Conservation (phyloP, 1,140 invertebrate species). For the Caerostris extrusa region DNA sequence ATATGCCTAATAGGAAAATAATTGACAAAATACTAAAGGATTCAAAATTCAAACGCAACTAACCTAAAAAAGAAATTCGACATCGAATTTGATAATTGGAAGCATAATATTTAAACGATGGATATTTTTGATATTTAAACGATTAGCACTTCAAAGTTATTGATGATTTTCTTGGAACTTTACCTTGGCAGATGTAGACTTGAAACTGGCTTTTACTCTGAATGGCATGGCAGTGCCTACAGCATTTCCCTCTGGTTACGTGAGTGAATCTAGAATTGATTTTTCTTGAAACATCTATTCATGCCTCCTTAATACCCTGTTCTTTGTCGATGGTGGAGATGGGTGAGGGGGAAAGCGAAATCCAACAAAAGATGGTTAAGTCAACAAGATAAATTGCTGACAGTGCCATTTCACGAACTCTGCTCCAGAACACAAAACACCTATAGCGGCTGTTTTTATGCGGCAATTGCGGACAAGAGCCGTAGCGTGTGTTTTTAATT, state of each 20-base stretch:
- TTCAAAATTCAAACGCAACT: too few relatives aligned
- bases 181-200: too few relatives aligned
- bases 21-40: too few relatives aligned
- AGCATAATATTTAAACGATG: too few relatives aligned
- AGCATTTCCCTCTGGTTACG: neutral
- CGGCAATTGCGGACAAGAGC: slow-evolving; percentile 23
- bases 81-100: too few relatives aligned
- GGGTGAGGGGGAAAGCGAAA: slow-evolving; percentile 24
- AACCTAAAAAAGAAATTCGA: too few relatives aligned
- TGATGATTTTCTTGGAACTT: too few relatives aligned
- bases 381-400: slow-evolving; percentile 77
- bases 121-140: too few relatives aligned
- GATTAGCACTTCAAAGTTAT: too few relatives aligned
- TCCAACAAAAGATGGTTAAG: slow-evolving; percentile 69
- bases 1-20: too few relatives aligned
- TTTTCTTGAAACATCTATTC: slow-evolving; percentile 33
- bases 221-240: neutral
- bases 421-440: slow-evolving; percentile 38
- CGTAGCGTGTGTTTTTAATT: slow-evolving; percentile 74
- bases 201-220: too few relatives aligned
- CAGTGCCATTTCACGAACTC: slow-evolving; percentile 73
- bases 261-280: slow-evolving; percentile 20
- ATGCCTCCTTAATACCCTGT: slow-evolving; percentile 17
- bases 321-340: slow-evolving; percentile 10
- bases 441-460: slow-evolving; percentile 46